A percentile compares a stretch with the other conserved stretches of the same genome.
phyloP scores from a whole-genome alignment of 1,140 invertebrate species.

The Psix sp. region DNA sequence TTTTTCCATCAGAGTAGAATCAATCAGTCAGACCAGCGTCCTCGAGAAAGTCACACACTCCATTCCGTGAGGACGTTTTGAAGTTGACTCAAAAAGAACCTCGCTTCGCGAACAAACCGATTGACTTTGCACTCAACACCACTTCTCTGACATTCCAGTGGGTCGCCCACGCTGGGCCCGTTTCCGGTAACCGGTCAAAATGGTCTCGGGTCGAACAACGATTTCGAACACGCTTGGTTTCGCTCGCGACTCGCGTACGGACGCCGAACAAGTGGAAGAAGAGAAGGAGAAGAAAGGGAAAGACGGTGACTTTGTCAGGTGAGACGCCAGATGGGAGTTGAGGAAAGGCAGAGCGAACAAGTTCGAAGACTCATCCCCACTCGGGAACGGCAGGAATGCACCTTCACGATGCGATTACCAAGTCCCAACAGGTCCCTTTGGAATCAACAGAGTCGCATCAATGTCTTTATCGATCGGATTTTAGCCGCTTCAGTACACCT shows the following conservation, averaged over 20 bases:
- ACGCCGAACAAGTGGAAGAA: conserved; percentile 55
- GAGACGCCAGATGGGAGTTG: conserved; percentile 71
- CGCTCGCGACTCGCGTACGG: conserved; percentile 47
- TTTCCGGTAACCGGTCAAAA: conserved; percentile 13
- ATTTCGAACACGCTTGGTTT: conserved; percentile 2
- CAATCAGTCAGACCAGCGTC: not conserved
- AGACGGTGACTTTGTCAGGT: conserved; percentile 55
- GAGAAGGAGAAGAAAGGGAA: conserved; percentile 42
- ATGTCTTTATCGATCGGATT: conserved; percentile 36
- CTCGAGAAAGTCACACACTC: conserved; percentile 7
- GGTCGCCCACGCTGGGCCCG: conserved; percentile 19
- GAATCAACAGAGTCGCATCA: conserved; percentile 27
- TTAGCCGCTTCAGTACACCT: not conserved
- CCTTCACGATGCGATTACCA: conserved; percentile 25
- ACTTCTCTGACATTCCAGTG: conserved; percentile 33
- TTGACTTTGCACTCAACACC: conserved; percentile 8
- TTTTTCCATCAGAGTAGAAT: conserved; percentile 6
- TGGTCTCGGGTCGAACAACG: not conserved
- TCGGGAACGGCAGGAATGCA: conserved; percentile 32
- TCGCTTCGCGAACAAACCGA: not conserved
- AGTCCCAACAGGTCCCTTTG: conserved; percentile 32
- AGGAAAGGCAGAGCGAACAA: conserved; percentile 57
- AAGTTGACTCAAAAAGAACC: conserved; percentile 3
- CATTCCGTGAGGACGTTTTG: not conserved
- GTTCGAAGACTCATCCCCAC: conserved; percentile 54